These are phyloP conservation scores for Cepaea hortensis DNA, from an alignment of 2,888 invertebrate genomes.

Conservation along the genomic window DNA sequence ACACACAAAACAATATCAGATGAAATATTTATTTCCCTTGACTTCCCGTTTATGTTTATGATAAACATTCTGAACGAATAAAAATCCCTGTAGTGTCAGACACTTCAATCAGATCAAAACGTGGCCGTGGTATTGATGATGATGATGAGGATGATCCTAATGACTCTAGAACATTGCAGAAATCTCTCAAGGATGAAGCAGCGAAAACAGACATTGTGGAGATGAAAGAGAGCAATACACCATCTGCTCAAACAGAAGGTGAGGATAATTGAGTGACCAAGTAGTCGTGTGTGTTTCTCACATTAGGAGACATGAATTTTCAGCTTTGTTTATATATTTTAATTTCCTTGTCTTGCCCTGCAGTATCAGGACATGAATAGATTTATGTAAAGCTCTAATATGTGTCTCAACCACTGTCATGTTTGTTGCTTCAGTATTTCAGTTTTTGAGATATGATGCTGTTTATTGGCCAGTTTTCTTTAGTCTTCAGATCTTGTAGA, in stretches of 20 bases:
- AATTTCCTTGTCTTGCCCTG: no score
- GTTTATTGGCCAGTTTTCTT: no score
- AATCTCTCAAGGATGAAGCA: conserved; percentile 6
- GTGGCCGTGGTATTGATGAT: conserved; percentile 8
- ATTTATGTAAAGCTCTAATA: no score
- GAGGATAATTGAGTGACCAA: neutral
- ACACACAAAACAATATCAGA: no score
- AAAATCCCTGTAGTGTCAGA: neutral
- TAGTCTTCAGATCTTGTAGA: no score
- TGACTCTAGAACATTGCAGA: conserved; percentile 14
- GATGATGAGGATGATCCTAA: conserved; percentile 29
- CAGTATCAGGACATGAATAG: no score
- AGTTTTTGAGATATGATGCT: no score
- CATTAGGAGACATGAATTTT: no score
- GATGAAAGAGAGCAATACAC: neutral
- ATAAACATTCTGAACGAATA: neutral
- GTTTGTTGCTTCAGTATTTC: no score
- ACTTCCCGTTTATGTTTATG: conserved; percentile 24
- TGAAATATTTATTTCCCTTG: conserved; percentile 1
- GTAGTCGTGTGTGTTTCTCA: neutral
- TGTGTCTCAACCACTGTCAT: no score
- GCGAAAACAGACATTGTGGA: conserved; percentile 48
- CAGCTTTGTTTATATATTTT: no score
- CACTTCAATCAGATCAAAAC: conserved; percentile 6
- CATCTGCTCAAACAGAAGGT: neutral